phyloP scores from a whole-genome alignment of 2,888 invertebrate species.

The Drosophila anomelani region DNA sequence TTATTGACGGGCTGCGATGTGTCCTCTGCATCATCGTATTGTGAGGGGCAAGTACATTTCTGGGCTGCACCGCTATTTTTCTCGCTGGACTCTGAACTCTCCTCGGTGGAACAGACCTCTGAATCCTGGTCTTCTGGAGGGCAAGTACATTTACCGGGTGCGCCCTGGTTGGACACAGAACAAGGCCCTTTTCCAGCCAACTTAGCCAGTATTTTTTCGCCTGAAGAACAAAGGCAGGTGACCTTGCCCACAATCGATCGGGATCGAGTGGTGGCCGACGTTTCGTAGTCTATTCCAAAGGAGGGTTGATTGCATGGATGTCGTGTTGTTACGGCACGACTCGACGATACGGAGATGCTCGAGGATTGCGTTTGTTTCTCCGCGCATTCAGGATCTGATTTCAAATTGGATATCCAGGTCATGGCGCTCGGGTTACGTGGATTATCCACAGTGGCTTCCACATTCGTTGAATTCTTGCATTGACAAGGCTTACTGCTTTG shows the following conservation, averaged over 20 bases:
- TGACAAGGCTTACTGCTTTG: background rate
- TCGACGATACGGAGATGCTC: background rate
- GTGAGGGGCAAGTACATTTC: background rate
- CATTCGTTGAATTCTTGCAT: constrained; percentile 3
- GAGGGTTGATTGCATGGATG: constrained; percentile 37
- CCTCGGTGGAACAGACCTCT: background rate
- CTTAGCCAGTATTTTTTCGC: background rate
- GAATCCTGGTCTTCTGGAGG: background rate
- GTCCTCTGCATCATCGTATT: background rate
- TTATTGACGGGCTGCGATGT: too few relatives aligned
- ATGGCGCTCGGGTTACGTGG: background rate
- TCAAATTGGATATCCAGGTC: constrained; percentile 9
- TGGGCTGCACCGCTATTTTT: background rate
- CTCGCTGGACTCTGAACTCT: background rate
- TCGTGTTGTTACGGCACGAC: background rate
- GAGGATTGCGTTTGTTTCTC: background rate
- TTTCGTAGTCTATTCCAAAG: constrained; percentile 44
- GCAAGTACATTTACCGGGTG: background rate
- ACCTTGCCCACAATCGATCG: constrained; percentile 64
- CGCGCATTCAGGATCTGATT: background rate
- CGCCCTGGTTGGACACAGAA: background rate
- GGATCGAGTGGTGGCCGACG: constrained; percentile 57
- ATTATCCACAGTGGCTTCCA: background rate
- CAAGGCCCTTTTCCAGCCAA: background rate
- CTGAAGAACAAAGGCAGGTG: constrained; percentile 61